A percentile compares a stretch with the other conserved stretches of the same genome.
Conservation (phyloP, 2,888 invertebrate genomes). For the Calliphora vomitoria region DNA sequence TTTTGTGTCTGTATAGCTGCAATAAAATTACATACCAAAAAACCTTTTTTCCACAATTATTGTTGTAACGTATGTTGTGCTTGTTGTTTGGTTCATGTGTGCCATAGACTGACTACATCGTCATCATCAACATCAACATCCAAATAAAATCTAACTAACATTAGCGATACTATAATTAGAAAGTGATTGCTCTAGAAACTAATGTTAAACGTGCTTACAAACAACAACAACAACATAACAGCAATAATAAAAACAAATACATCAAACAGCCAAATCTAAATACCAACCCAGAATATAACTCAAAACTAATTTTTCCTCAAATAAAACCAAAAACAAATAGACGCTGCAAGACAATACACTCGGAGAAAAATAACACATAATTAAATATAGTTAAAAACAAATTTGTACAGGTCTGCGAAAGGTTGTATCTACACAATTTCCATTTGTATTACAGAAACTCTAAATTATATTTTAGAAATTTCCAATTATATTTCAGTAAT, state of each 20-base stretch:
- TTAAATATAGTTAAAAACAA: neutral
- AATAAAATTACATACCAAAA: neutral
- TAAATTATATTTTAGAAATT: no score
- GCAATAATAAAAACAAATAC: conserved; percentile 22
- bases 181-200: conserved; percentile 70
- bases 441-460: no score
- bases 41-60: conserved; percentile 7
- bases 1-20: neutral
- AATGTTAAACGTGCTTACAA: conserved; percentile 39
- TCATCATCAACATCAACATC: neutral
- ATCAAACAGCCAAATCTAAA: conserved; percentile 6
- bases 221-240: conserved; percentile 22
- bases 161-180: conserved; percentile 67
- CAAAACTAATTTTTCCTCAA: conserved; percentile 6
- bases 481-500: no score
- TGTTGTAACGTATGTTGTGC: conserved; percentile 3
- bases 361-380: neutral
- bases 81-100: neutral
- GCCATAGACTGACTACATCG: conserved; percentile 24
- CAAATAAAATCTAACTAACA: conserved; percentile 18
- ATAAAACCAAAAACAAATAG: conserved; percentile 25
- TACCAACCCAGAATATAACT: neutral
- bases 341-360: conserved; percentile 1
- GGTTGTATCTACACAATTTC: no score
- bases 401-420: no score